Percentiles rank a stretch among this genome's conserved stretches.
phyloP scores from a whole-genome alignment of 2,888 invertebrate genomes.

The Drosophila sordidula region DNA sequence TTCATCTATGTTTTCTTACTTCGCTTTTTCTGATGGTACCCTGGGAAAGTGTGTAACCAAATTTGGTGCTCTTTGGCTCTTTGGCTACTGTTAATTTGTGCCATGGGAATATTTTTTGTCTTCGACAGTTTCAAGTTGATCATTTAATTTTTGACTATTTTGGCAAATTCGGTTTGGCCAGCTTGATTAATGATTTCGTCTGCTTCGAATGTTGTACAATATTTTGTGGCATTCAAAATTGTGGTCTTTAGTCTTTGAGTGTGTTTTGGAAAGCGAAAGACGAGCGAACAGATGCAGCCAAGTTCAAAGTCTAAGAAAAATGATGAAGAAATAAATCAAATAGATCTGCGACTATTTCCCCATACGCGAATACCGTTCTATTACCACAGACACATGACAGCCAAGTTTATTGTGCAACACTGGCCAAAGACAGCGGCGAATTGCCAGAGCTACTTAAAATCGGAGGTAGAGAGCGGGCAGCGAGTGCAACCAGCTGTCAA shows the following conservation, averaged over 20 bases:
- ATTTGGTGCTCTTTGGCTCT: constrained; percentile 22
- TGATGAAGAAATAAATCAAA: neutral
- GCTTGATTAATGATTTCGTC: constrained; percentile 43
- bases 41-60: constrained; percentile 56
- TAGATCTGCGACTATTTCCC: neutral
- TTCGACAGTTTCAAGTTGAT: constrained; percentile 35
- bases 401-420: constrained; percentile 44
- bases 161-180: constrained; percentile 34
- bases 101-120: constrained; percentile 63
- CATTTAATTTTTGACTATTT: constrained; percentile 29
- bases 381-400: constrained; percentile 32
- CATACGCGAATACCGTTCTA: constrained; percentile 16
- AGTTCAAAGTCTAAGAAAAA: constrained; percentile 28
- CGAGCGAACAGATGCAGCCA: constrained; percentile 19
- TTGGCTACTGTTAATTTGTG: constrained; percentile 75
- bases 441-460: constrained; percentile 15
- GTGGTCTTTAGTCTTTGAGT: constrained; percentile 2
- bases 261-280: constrained; percentile 43
- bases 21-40: constrained; percentile 56
- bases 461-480: constrained; percentile 8
- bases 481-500: constrained; percentile 72
- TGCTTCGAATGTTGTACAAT: constrained; percentile 13
- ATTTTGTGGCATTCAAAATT: constrained; percentile 16
- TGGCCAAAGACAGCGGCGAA: constrained; percentile 15
- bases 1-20: neutral